phyloP scores from a whole-genome alignment of 2,113 vertebrate species.

The Saguinus imperator region DNA sequence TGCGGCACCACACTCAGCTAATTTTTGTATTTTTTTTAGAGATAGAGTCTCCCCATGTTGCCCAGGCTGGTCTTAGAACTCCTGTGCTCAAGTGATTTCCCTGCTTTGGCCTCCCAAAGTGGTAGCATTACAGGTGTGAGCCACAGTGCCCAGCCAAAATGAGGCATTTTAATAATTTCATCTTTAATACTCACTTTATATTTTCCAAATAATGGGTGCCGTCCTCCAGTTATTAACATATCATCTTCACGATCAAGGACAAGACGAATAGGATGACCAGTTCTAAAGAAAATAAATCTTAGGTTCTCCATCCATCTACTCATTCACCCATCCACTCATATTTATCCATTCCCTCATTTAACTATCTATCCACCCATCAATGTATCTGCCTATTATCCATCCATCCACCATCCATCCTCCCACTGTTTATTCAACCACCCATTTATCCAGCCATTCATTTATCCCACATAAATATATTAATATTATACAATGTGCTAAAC shows the following conservation, averaged over 20 bases:
- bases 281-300: slow-evolving; percentile 80
- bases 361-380: background rate
- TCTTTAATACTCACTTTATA: slow-evolving; percentile 85
- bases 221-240: slow-evolving; percentile 88
- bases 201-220: slow-evolving; percentile 87
- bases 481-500: background rate
- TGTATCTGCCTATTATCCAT: background rate
- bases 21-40: too few species aligned
- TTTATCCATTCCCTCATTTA: too few species aligned
- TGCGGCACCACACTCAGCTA: too few species aligned
- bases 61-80: too few species aligned
- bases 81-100: too few species aligned
- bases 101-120: too few species aligned
- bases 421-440: background rate
- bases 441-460: background rate
- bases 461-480: background rate
- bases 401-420: background rate
- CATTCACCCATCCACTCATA: background rate
- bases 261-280: slow-evolving; percentile 83
- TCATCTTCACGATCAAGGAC: slow-evolving; percentile 88
- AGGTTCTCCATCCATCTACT: background rate
- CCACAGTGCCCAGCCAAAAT: background rate
- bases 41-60: too few species aligned
- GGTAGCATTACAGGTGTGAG: too few species aligned
- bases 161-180: background rate